phyloP scores from a whole-genome alignment of 2,113 vertebrate genomes.

The Seriola aureovittata region DNA sequence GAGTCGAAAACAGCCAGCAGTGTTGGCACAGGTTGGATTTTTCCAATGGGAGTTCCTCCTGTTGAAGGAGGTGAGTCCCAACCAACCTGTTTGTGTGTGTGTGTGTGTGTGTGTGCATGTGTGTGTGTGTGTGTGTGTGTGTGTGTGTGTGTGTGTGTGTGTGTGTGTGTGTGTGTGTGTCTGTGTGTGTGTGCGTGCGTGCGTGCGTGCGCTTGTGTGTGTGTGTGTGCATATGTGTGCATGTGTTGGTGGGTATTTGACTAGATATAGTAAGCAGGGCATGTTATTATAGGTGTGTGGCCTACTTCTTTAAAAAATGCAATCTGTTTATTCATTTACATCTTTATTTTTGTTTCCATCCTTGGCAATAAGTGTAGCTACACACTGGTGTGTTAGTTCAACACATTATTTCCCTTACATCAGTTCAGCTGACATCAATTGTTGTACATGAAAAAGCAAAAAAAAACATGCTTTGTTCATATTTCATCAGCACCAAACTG shows the following conservation, averaged over 20 bases:
- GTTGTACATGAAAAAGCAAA: background rate
- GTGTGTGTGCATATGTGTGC: slow-evolving; percentile 40
- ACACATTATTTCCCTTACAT: background rate
- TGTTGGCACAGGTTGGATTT: slow-evolving; percentile 82
- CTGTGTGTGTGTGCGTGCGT: slow-evolving; percentile 39
- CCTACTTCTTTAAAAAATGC: slow-evolving; percentile 6
- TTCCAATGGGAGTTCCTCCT: slow-evolving; percentile 85
- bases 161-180: slow-evolving; percentile 35
- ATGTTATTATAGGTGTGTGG: slow-evolving; percentile 38
- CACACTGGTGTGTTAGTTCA: too few relatives aligned
- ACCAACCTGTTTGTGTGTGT: slow-evolving; percentile 43
- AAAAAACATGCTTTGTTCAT: background rate
- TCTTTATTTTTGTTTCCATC: slow-evolving; percentile 3
- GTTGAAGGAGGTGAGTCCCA: slow-evolving; percentile 78
- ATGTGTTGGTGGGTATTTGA: slow-evolving; percentile 45
- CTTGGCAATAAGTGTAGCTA: background rate
- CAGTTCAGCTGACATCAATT: background rate
- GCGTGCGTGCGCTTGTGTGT: slow-evolving; percentile 38
- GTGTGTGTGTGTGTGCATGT: slow-evolving; percentile 40
- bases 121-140: too few relatives aligned
- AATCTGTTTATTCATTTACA: background rate
- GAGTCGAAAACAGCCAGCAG: slow-evolving; percentile 78
- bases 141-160: slow-evolving; percentile 38
- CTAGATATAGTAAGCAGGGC: slow-evolving; percentile 43
- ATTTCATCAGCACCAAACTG: background rate